These are phyloP conservation scores for Schlechtendalia chinensis DNA, from an alignment of 1,140 invertebrate species.

Conservation along the genomic window DNA sequence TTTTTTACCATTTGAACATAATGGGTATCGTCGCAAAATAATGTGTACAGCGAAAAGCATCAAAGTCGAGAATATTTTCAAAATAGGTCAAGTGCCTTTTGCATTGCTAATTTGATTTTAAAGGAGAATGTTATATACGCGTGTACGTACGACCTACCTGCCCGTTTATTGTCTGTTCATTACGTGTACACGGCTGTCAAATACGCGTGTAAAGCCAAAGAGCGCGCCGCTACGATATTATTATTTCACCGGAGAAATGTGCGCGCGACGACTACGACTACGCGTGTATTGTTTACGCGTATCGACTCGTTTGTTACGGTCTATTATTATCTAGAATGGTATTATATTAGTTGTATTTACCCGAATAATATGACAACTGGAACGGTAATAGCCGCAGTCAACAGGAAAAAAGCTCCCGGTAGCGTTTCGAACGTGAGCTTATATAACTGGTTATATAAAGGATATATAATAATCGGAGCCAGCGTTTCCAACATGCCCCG, in stretches of 20 bases:
- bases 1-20: neutral
- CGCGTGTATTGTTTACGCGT: no score
- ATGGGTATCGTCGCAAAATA: neutral
- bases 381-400: constrained; percentile 50
- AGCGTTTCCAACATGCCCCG: constrained; percentile 51
- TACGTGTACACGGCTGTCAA: no score
- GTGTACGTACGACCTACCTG: no score
- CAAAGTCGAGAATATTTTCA: neutral
- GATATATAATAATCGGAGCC: constrained; percentile 51
- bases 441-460: constrained; percentile 52
- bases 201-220: no score
- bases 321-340: neutral
- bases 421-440: constrained; percentile 50
- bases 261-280: no score
- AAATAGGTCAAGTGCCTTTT: neutral
- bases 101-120: neutral
- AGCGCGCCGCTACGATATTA: no score
- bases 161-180: no score
- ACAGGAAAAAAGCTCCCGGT: constrained; percentile 51
- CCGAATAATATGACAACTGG: constrained; percentile 51
- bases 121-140: no score
- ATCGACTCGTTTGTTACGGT: no score
- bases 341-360: constrained; percentile 34
- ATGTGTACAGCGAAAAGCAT: neutral
- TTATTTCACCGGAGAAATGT: no score